phyloP scores from a whole-genome alignment of 2,888 invertebrate genomes.

The Rhaphigaster nebulosa region DNA sequence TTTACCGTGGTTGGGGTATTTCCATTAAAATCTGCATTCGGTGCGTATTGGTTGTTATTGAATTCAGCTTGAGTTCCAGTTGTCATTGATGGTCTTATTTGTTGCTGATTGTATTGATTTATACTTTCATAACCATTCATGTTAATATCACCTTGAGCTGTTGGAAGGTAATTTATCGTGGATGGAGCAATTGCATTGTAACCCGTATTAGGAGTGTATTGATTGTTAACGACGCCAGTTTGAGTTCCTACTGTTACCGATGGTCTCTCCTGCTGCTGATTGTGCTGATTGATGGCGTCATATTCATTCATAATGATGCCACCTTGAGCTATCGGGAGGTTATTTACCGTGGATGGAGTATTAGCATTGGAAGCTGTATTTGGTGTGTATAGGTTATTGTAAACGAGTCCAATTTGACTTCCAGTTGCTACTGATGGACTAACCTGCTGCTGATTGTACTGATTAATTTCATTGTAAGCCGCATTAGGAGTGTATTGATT shows the following conservation, averaged over 20 bases:
- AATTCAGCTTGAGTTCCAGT: not conserved
- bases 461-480: no score
- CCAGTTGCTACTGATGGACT: no score
- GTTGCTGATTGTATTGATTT: not conserved
- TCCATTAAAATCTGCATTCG: not conserved
- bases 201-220: not conserved
- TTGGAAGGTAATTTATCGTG: not conserved
- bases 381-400: not conserved
- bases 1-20: not conserved
- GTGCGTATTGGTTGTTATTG: not conserved
- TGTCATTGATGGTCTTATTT: not conserved
- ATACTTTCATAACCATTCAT: not conserved
- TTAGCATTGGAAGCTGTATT: no score
- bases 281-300: not conserved
- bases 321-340: not conserved
- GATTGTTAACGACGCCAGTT: not conserved
- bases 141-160: not conserved
- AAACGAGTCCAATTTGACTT: not conserved
- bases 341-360: no score
- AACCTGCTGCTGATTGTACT: no score
- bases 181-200: not conserved
- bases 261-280: not conserved
- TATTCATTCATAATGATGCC: not conserved
- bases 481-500: not conserved
- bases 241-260: not conserved